Evolutionary conservation across 2,888 invertebrate species (phyloP).

Genomic region (Drosophila prostipennis): DNA sequence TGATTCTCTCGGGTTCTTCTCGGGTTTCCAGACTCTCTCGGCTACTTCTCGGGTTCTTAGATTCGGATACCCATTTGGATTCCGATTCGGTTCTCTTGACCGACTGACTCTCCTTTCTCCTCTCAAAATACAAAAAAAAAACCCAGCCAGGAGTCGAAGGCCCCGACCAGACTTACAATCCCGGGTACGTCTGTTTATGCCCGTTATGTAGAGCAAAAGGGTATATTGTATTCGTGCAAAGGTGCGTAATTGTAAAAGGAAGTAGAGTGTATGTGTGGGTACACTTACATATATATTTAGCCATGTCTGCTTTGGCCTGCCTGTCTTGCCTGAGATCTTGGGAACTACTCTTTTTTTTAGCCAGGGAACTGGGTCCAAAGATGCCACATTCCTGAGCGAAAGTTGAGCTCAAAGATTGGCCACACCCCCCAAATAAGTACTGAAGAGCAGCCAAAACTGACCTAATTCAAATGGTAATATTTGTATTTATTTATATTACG

Average conservation of each 20-base stretch:
- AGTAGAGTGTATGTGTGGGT: not conserved
- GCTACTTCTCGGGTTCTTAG: not conserved
- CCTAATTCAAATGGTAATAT: too few relatives aligned
- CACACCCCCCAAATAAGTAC: too few relatives aligned
- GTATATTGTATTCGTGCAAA: constrained; percentile 6
- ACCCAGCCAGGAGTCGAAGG: not conserved
- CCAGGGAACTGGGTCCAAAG: too few relatives aligned
- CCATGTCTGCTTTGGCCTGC: not conserved
- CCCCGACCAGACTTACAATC: not conserved
- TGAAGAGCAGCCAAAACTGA: too few relatives aligned
- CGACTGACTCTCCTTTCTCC: not conserved
- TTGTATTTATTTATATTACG: too few relatives aligned
- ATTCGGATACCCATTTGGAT: too few relatives aligned
- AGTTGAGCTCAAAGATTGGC: too few relatives aligned
- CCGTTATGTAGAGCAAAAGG: constrained; percentile 3
- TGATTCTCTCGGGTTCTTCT: not conserved
- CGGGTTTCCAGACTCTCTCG: not conserved
- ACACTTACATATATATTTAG: not conserved
- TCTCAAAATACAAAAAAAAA: not conserved
- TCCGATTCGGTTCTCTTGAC: not conserved
- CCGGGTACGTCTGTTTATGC: constrained; percentile 8
- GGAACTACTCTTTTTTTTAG: too few relatives aligned
- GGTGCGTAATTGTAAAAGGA: constrained; percentile 6
- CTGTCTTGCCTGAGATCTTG: too few relatives aligned
- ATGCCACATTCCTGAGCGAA: too few relatives aligned